These are phyloP conservation scores for Margaritifera margaritifera DNA, from an alignment of 2,888 invertebrate species.

Conservation along the genomic window DNA sequence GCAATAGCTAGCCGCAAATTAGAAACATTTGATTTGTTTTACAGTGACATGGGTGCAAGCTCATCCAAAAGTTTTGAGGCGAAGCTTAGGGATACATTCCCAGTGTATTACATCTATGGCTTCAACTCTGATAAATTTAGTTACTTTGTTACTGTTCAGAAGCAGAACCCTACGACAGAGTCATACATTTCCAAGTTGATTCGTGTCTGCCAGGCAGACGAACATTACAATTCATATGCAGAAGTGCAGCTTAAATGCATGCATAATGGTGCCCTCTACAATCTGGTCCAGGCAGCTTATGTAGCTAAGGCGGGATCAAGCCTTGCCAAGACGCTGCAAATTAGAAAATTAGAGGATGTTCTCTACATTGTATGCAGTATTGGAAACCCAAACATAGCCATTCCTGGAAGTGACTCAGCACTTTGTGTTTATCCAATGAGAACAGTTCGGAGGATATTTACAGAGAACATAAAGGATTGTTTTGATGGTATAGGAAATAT, in stretches of 20 bases:
- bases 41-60: slow-evolving; percentile 76
- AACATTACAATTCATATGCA: slow-evolving; percentile 96
- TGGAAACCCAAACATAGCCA: slow-evolving; percentile 73
- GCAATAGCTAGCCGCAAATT: slow-evolving; percentile 93
- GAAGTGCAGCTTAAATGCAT: slow-evolving; percentile 97
- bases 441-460: slow-evolving; percentile 92
- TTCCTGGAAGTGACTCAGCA: slow-evolving; percentile 80
- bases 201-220: slow-evolving; percentile 95
- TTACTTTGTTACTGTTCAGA: slow-evolving; percentile 96
- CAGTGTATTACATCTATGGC: slow-evolving; percentile 95
- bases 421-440: slow-evolving; percentile 95
- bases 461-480: slow-evolving; percentile 96
- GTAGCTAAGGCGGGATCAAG: slow-evolving; percentile 95
- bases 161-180: slow-evolving; percentile 76
- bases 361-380: slow-evolving; percentile 95
- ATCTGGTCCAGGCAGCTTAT: slow-evolving; percentile 94
- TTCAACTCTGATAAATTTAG: slow-evolving; percentile 96
- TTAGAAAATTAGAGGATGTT: slow-evolving; percentile 91
- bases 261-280: slow-evolving; percentile 79
- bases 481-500: slow-evolving; percentile 94
- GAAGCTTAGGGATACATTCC: slow-evolving; percentile 90
- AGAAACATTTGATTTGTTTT: slow-evolving; percentile 90
- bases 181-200: slow-evolving; percentile 91
- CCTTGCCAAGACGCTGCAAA: slow-evolving; percentile 89
- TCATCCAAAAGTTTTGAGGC: slow-evolving; percentile 81